A percentile compares a stretch with the other conserved stretches of the same genome.
These are phyloP conservation scores for Tetraneura akinire DNA, from an alignment of 1,140 invertebrate species.

Conservation along the genomic window DNA sequence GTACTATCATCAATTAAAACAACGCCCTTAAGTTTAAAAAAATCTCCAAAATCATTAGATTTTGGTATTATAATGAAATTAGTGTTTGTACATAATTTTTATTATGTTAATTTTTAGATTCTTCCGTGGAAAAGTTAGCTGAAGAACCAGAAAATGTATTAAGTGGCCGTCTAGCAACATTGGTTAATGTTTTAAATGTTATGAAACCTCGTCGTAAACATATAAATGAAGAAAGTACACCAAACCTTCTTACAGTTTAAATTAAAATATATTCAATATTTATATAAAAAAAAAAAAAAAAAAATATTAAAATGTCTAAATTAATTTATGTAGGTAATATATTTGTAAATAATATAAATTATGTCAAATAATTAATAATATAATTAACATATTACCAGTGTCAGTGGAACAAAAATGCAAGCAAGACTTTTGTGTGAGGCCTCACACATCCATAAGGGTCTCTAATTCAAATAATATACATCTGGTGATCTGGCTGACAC, in stretches of 20 bases:
- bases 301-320: background rate
- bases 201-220: conserved; percentile 42
- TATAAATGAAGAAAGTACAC: conserved; percentile 12
- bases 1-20: conserved; percentile 22
- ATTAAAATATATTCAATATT: background rate
- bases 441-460: no score
- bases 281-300: no score
- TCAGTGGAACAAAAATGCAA: no score
- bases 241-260: conserved; percentile 23
- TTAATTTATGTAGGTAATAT: background rate
- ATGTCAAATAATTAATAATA: background rate
- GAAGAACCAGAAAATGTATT: conserved; percentile 48
- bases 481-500: no score
- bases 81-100: background rate
- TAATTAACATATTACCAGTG: background rate
- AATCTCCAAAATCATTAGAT: conserved; percentile 36
- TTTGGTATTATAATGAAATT: conserved; percentile 14
- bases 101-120: conserved; percentile 30
- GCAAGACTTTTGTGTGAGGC: no score
- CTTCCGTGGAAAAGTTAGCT: conserved; percentile 29
- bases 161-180: conserved; percentile 25
- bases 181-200: conserved; percentile 38
- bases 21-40: conserved; percentile 24
- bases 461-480: no score
- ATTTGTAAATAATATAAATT: background rate